Percentiles rank a stretch among this genome's conserved stretches.
Conservation (phyloP, 2,888 invertebrate species). For the Eupelmus urozonus region DNA sequence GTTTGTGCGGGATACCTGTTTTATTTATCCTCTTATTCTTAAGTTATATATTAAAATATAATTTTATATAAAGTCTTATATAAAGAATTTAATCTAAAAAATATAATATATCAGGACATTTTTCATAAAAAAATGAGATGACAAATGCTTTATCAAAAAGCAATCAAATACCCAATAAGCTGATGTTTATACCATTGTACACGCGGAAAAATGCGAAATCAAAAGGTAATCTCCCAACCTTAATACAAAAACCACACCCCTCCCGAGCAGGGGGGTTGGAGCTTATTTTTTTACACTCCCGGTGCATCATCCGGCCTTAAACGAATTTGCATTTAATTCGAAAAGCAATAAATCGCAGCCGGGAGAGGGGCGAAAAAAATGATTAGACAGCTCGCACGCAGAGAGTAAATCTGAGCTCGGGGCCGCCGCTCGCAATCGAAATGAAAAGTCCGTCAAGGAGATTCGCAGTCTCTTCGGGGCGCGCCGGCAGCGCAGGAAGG, state of each 20-base stretch:
- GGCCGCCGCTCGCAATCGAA: neutral
- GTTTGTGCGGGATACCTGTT: too few species aligned
- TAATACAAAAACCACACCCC: neutral
- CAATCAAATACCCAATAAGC: conserved; percentile 1
- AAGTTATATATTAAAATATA: too few species aligned
- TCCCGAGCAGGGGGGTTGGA: neutral
- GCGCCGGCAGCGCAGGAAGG: neutral
- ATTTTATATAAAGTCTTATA: too few species aligned
- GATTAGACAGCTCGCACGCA: conserved; percentile 15
- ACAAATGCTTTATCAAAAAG: conserved; percentile 3
- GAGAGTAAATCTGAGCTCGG: conserved; percentile 29
- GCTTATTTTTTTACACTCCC: conserved; percentile 21
- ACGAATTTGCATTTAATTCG: conserved; percentile 50
- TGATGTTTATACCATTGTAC: neutral
- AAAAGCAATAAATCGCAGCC: conserved; percentile 46
- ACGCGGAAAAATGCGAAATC: neutral
- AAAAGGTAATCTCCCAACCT: conserved; percentile 30
- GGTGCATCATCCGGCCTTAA: conserved; percentile 5
- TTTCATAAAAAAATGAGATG: neutral
- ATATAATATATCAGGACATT: too few species aligned
- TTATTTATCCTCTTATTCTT: too few species aligned
- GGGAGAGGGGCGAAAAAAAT: neutral
- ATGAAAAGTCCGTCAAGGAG: conserved; percentile 53
- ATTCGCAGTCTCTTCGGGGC: conserved; percentile 39
- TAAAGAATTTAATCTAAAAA: too few species aligned